Conservation (phyloP, 2,888 invertebrate genomes). For the Teinopalpus imperialis region DNA sequence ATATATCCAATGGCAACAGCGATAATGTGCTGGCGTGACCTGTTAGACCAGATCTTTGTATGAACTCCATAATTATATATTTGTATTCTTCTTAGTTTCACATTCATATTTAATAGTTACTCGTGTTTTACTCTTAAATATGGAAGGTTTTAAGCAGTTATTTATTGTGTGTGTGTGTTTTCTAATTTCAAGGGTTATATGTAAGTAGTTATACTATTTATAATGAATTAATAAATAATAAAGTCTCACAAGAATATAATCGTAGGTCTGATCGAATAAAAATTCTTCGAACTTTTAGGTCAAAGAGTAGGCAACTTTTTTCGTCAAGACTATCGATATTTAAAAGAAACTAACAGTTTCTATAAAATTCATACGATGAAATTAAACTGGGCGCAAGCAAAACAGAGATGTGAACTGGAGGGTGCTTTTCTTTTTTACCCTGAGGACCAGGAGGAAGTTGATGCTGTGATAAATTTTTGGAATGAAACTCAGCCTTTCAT, state of each 20-base stretch:
- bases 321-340: conserved; percentile 34
- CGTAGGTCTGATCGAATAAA: too few species aligned
- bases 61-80: too few species aligned
- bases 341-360: conserved; percentile 28
- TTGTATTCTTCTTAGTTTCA: background rate
- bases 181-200: background rate
- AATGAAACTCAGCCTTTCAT: conserved; percentile 25
- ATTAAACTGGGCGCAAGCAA: conserved; percentile 32
- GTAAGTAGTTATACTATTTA: conserved; percentile 7
- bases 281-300: conserved; percentile 33
- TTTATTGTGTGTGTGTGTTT: conserved; percentile 3
- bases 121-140: background rate
- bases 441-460: conserved; percentile 29
- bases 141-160: conserved; percentile 1
- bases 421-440: conserved; percentile 34
- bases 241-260: too few species aligned
- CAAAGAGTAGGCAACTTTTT: conserved; percentile 19
- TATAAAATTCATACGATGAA: conserved; percentile 34
- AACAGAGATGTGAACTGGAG: conserved; percentile 30
- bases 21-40: too few species aligned
- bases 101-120: background rate
- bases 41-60: too few species aligned
- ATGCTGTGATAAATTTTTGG: conserved; percentile 23
- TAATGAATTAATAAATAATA: too few species aligned
- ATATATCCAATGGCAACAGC: too few species aligned